These are phyloP conservation scores for Columba livia DNA, from an alignment of 2,113 vertebrate genomes.

Conservation along the genomic window DNA sequence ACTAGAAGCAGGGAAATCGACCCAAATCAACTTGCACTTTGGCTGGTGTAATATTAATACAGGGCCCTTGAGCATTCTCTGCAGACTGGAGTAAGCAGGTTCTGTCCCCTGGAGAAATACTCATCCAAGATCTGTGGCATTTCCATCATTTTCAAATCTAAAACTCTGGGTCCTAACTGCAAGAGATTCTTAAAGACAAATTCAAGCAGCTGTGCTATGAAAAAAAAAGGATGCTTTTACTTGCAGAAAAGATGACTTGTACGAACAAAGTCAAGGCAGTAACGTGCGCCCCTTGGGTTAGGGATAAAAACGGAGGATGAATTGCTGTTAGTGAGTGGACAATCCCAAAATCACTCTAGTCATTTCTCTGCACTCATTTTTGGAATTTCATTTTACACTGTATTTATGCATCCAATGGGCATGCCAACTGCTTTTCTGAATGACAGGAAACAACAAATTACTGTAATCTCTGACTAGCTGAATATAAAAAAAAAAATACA, in stretches of 20 bases:
- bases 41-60: not conserved
- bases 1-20: conserved; percentile 2
- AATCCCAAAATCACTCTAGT: not conserved
- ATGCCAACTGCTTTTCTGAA: not conserved
- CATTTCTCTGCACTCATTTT: not conserved
- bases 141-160: not conserved
- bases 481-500: not conserved
- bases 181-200: not conserved
- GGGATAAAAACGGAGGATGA: not conserved
- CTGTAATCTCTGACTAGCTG: not conserved
- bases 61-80: not conserved
- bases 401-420: not conserved
- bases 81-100: not conserved
- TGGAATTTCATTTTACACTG: not conserved
- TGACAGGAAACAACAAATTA: conserved; percentile 4
- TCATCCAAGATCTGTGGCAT: not conserved
- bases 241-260: not conserved
- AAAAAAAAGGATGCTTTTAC: not conserved
- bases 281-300: not conserved
- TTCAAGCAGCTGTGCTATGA: not conserved
- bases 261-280: not conserved
- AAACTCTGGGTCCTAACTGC: not conserved
- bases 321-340: not conserved
- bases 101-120: not conserved
- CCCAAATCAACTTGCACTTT: not conserved